Conservation (phyloP, 1,140 invertebrate species). For the Drosophila ambigua region DNA sequence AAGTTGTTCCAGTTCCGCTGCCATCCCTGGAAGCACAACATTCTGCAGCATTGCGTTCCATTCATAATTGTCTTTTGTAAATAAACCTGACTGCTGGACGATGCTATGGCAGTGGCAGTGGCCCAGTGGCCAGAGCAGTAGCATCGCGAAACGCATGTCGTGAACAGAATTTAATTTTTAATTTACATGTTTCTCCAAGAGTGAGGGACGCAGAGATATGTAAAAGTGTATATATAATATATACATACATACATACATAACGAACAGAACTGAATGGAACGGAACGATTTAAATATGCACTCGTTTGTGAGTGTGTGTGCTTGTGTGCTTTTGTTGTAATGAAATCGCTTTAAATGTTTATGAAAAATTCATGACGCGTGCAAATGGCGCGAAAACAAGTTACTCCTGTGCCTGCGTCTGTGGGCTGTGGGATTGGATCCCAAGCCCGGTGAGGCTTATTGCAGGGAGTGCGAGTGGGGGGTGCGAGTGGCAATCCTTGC, state of each 20-base stretch:
- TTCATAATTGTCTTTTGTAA: conserved; percentile 54
- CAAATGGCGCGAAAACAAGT: conserved; percentile 83
- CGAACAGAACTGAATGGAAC: background rate
- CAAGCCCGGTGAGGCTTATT: conserved; percentile 28
- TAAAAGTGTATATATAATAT: background rate
- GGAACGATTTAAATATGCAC: conserved; percentile 36
- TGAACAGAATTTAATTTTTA: conserved; percentile 72
- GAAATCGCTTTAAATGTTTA: conserved; percentile 81
- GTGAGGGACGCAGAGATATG: background rate
- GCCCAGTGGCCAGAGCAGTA: conserved; percentile 19
- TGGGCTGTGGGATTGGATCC: conserved; percentile 4
- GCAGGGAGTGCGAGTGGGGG: background rate
- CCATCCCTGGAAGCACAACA: conserved; percentile 10
- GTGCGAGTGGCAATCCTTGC: conserved; percentile 15
- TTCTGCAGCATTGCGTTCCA: conserved; percentile 4
- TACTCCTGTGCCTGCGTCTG: conserved; percentile 39
- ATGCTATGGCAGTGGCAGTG: conserved; percentile 5
- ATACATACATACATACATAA: background rate
- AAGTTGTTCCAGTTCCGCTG: conserved; percentile 45
- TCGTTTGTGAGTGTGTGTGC: conserved; percentile 9
- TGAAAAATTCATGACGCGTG: conserved; percentile 82
- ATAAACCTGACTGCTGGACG: conserved; percentile 22
- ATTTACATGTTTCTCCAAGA: conserved; percentile 52
- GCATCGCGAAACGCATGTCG: conserved; percentile 69
- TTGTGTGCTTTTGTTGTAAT: conserved; percentile 59